Evolutionary conservation across 2,113 vertebrate species (phyloP).

Genomic region (Pristiophorus japonicus): DNA sequence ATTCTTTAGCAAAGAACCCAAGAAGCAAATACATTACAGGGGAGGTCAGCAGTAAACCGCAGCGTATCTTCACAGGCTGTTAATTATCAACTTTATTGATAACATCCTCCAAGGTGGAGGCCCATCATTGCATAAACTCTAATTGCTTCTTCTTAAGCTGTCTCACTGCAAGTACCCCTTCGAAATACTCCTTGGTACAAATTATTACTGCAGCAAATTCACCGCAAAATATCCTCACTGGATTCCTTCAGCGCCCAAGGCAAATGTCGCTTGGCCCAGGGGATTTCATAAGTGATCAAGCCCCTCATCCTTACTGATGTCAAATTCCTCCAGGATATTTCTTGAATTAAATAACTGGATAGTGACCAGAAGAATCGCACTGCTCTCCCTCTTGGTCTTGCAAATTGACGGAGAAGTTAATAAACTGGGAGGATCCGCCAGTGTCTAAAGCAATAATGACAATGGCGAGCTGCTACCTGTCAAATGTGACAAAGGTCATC

Average conservation of each 20-base stretch:
- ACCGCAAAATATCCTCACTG: not conserved
- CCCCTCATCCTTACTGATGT: not conserved
- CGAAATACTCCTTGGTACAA: not conserved
- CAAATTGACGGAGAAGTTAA: not conserved
- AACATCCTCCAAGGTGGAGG: not conserved
- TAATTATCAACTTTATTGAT: not conserved
- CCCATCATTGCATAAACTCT: not conserved
- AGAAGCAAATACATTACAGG: too few species aligned
- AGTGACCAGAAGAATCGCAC: not conserved
- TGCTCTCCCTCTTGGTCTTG: not conserved
- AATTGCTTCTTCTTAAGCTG: too few species aligned
- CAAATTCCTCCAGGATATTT: not conserved
- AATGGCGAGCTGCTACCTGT: not conserved
- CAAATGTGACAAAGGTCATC: not conserved
- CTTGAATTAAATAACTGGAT: not conserved
- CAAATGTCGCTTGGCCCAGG: not conserved
- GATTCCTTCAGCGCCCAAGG: not conserved
- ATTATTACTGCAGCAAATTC: not conserved
- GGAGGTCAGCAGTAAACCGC: not conserved
- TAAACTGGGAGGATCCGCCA: too few species aligned
- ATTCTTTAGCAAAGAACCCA: too few species aligned
- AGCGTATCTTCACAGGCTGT: not conserved
- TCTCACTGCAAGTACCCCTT: not conserved
- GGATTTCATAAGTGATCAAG: not conserved
- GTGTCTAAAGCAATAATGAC: not conserved